phyloP scores from a whole-genome alignment of 2,797 vertebrate genomes.

The Manis crassicaudata region DNA sequence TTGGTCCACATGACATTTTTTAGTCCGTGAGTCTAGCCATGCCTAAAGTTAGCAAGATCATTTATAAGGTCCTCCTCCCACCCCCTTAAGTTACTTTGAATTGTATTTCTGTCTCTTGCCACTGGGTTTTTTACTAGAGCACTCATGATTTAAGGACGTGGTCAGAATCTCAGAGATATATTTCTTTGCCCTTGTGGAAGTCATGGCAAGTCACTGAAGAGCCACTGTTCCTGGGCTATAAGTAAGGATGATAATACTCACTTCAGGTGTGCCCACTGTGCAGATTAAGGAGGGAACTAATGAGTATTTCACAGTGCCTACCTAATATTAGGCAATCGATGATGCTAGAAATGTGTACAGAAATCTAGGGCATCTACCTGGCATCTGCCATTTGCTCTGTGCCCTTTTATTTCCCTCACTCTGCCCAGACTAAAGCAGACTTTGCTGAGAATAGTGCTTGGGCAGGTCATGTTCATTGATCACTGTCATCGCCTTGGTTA shows the following conservation, averaged over 20 bases:
- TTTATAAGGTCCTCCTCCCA: not conserved
- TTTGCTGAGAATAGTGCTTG: slow-evolving; percentile 47
- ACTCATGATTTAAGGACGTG: not conserved
- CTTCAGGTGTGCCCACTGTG: not conserved
- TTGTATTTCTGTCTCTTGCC: not conserved
- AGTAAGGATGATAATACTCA: not conserved
- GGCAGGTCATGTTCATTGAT: not conserved
- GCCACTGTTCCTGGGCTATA: not conserved
- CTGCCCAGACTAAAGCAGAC: not conserved
- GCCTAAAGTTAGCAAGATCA: not conserved
- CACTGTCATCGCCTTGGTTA: not conserved
- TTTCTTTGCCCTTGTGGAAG: not conserved
- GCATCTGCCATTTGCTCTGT: not conserved
- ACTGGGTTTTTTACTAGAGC: not conserved
- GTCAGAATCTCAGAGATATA: not conserved
- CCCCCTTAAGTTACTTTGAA: not conserved
- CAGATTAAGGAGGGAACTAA: not conserved
- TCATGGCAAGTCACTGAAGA: not conserved
- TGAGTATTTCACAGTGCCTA: not conserved
- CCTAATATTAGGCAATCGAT: not conserved
- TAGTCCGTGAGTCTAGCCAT: not conserved
- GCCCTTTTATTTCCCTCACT: not conserved
- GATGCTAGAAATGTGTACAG: not conserved
- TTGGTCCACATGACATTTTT: not conserved
- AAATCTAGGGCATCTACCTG: not conserved